These are phyloP conservation scores for Ceratosolen solmsi DNA, from an alignment of 1,140 invertebrate genomes.

Conservation along the genomic window DNA sequence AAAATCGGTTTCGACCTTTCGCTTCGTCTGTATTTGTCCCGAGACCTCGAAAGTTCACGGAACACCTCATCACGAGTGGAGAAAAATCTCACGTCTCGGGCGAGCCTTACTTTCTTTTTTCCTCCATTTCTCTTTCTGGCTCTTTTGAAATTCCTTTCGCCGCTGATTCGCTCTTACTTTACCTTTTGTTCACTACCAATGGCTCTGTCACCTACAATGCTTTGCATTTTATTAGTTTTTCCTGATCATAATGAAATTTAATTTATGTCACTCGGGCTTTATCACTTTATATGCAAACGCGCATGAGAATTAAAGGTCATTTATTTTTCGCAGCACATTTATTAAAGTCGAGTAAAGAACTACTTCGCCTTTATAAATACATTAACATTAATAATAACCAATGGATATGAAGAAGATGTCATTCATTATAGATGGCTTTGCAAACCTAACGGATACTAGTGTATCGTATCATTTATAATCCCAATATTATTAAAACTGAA, in stretches of 20 bases:
- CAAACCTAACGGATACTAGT: too few species aligned
- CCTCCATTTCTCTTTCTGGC: slow-evolving; percentile 18
- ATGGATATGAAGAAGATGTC: too few species aligned
- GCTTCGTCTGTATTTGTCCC: slow-evolving; percentile 38
- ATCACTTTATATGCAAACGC: too few species aligned
- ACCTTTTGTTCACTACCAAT: slow-evolving; percentile 16
- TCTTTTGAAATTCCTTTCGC: slow-evolving; percentile 27
- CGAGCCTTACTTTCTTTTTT: slow-evolving; percentile 3
- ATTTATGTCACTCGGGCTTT: not conserved
- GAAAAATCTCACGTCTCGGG: not conserved
- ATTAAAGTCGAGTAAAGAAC: too few species aligned
- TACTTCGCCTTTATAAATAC: too few species aligned
- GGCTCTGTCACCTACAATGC: not conserved
- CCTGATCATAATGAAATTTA: not conserved
- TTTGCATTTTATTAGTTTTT: not conserved
- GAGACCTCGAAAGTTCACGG: slow-evolving; percentile 55
- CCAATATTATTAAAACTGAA: not conserved
- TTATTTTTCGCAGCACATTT: too few species aligned
- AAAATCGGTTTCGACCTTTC: slow-evolving; percentile 51
- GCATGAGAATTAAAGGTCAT: too few species aligned
- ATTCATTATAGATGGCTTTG: too few species aligned
- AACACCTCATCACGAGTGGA: slow-evolving; percentile 28
- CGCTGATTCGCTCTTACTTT: slow-evolving; percentile 16
- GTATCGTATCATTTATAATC: not conserved
- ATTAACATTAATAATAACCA: too few species aligned